Evolutionary conservation across 2,113 vertebrate genomes (phyloP), one percentile per base, ranked within the genome.

Genomic region (Pterophyllum scalare): DNA sequence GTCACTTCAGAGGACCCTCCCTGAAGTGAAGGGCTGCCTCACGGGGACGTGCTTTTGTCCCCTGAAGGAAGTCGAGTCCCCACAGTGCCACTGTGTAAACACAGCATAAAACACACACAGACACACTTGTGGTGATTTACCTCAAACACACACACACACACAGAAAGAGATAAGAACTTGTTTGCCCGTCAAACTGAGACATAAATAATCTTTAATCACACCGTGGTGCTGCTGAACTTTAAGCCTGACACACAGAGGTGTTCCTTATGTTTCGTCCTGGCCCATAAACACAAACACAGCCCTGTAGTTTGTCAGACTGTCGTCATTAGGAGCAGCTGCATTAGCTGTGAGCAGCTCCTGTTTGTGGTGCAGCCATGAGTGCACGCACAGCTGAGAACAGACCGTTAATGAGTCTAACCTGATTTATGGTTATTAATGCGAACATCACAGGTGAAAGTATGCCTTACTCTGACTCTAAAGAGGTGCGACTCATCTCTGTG

Each of bases 381-480:
- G 40, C 46, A 15, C 64, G 49, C 24, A 70, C 43, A 28, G 24
- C 40, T 70, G 15, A 40, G 14, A 4, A 46, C 43, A 49, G 40
- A 28, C 43, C 28, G 64, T 67, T 46, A 46, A 49, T 46, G 64
- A 43, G 10, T 67, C 40, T 1, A 28, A 49, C 17, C 3, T 0
- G 17, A 49, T 49, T 0, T 49, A 49, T 28, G 0, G 0, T 72
- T 72, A 7, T 52, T 31, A 13, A 31, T 13, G 10, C 52, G 24
- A 17, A 49, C 24, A 20, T 49, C 65, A 49, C 28, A 49, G 24
- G 1, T 9, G 22, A 49, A 46, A 26, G 6, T 46, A 40, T 26
- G 19, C n/a, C 11, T 28, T 40, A 49, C 40, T 1, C 26, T 0
- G 0, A 49, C 20, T 54, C 49, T 17, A 17, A 15, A 17, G 6